phyloP scores from a whole-genome alignment of 2,888 invertebrate genomes.

The Nineta flava region DNA sequence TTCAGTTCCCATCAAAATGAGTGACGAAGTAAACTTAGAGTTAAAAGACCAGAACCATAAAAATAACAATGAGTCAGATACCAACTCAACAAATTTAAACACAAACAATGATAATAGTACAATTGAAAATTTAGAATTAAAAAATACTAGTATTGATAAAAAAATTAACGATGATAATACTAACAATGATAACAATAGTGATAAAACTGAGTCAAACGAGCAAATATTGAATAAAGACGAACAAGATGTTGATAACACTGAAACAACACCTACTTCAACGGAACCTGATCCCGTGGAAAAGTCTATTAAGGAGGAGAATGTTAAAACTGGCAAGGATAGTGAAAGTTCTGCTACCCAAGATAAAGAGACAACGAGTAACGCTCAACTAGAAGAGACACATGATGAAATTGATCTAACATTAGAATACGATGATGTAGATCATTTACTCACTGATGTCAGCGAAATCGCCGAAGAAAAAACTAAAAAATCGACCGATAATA shows the following conservation, averaged over 20 bases:
- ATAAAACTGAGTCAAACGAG: background rate
- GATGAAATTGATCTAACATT: background rate
- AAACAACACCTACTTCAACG: background rate
- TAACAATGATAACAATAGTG: background rate
- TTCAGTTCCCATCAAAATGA: constrained; percentile 2
- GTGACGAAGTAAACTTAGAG: background rate
- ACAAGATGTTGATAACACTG: background rate
- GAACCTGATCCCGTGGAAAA: background rate
- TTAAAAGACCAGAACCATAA: background rate
- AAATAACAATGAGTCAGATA: background rate
- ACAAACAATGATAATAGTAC: background rate
- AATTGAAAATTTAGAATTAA: background rate
- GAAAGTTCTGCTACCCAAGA: background rate
- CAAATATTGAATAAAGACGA: background rate
- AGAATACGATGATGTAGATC: constrained; percentile 1
- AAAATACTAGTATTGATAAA: background rate
- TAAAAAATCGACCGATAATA: constrained; percentile 8
- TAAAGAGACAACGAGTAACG: background rate
- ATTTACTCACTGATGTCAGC: background rate
- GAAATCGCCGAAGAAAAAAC: background rate
- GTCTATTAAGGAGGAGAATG: no score
- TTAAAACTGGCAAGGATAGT: background rate
- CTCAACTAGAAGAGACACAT: background rate
- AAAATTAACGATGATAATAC: background rate
- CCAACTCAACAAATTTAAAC: constrained; percentile 1